Percentiles rank a stretch among this genome's conserved stretches.
These are phyloP conservation scores for Nesogale talazaci DNA, from an alignment of 2,113 vertebrate species.

Conservation along the genomic window DNA sequence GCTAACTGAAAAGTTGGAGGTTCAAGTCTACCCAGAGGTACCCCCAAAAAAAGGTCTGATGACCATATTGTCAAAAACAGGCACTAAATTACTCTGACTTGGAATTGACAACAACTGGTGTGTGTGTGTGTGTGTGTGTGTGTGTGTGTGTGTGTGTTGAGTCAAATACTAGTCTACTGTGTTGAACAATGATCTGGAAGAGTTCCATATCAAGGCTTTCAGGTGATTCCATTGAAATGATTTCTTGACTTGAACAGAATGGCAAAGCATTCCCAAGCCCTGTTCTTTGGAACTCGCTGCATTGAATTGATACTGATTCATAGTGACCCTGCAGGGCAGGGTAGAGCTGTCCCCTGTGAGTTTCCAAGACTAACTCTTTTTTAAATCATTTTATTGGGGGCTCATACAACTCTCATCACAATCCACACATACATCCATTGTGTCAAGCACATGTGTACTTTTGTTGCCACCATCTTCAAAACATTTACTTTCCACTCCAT, in stretches of 20 bases:
- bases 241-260: background rate
- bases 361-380: too few species aligned
- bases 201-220: background rate
- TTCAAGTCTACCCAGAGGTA: background rate
- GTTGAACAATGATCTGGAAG: background rate
- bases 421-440: too few species aligned
- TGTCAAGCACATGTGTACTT: too few species aligned
- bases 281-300: background rate
- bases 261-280: background rate
- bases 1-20: background rate
- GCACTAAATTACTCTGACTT: background rate
- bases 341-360: too few species aligned
- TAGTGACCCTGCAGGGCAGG: too few species aligned
- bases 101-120: background rate
- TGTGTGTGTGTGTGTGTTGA: background rate
- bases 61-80: too few species aligned
- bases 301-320: too few species aligned
- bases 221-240: background rate
- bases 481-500: too few species aligned
- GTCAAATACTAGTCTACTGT: background rate
- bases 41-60: background rate
- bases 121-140: background rate
- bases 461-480: too few species aligned
- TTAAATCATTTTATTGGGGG: too few species aligned
- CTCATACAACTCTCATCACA: too few species aligned